phyloP scores from a whole-genome alignment of 2,888 invertebrate species.

The Diarsia mendica region DNA sequence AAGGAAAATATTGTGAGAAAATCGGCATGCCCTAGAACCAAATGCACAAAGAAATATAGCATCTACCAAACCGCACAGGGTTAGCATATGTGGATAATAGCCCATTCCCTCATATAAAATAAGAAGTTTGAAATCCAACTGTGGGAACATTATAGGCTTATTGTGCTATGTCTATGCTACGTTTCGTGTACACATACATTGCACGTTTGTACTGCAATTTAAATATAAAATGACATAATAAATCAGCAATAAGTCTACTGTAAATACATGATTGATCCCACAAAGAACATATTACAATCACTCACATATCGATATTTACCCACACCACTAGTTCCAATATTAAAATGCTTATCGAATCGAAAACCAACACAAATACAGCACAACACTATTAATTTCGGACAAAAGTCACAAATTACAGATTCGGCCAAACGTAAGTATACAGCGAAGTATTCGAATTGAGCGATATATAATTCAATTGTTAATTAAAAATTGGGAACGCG shows the following conservation, averaged over 20 bases:
- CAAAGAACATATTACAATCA: conserved; percentile 26
- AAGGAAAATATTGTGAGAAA: too few relatives aligned
- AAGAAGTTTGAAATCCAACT: too few relatives aligned
- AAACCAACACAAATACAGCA: conserved; percentile 46
- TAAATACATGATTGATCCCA: conserved; percentile 17
- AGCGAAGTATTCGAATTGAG: conserved; percentile 63
- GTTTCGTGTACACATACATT: neutral
- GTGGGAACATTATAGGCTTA: neutral
- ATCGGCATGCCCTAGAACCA: too few relatives aligned
- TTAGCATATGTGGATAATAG: neutral
- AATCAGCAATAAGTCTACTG: neutral
- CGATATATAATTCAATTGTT: conserved; percentile 68
- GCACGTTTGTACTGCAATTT: neutral
- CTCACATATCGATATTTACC: conserved; percentile 36
- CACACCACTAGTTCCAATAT: conserved; percentile 51
- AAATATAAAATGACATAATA: neutral
- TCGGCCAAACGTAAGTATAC: conserved; percentile 56
- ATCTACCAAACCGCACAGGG: neutral
- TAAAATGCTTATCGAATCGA: conserved; percentile 51
- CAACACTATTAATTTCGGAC: conserved; percentile 54
- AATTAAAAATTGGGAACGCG: conserved; percentile 65
- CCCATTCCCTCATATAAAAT: too few relatives aligned
- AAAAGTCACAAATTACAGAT: conserved; percentile 67
- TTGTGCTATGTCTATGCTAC: neutral
- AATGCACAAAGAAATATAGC: too few relatives aligned